Conservation (phyloP, 2,113 vertebrate genomes). For the Pangasianodon hypophthalmus region DNA sequence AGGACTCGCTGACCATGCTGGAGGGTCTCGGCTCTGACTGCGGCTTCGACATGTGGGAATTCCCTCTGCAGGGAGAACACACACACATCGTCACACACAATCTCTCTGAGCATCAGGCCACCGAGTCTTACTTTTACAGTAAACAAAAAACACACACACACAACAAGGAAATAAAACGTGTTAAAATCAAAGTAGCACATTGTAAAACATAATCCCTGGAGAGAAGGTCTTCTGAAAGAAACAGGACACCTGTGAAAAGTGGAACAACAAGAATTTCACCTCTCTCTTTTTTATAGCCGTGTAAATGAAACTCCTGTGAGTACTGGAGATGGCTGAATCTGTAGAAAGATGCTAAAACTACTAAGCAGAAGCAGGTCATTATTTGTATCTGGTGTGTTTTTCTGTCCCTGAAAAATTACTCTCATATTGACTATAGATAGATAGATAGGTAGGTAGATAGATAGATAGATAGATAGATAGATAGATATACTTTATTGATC, state of each 20-base stretch:
- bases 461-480: too few relatives aligned
- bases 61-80: constrained; percentile 71
- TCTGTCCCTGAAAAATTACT: not conserved
- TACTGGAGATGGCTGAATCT: not conserved
- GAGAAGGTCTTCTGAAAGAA: not conserved
- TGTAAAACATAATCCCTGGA: not conserved
- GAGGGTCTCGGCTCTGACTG: constrained; percentile 84
- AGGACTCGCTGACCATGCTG: constrained; percentile 91
- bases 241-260: constrained; percentile 13
- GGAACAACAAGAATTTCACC: constrained; percentile 2
- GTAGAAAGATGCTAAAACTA: not conserved
- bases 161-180: not conserved
- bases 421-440: not conserved
- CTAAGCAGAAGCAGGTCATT: not conserved
- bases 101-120: not conserved
- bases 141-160: too few relatives aligned
- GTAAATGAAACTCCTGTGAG: not conserved
- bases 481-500: too few relatives aligned
- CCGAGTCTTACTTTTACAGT: not conserved
- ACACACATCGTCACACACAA: constrained; percentile 32
- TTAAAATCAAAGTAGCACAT: not conserved
- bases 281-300: not conserved
- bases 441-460: too few relatives aligned
- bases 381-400: not conserved
- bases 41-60: constrained; percentile 87